Conservation (phyloP, 2,888 invertebrate species). For the Hyles lineata region DNA sequence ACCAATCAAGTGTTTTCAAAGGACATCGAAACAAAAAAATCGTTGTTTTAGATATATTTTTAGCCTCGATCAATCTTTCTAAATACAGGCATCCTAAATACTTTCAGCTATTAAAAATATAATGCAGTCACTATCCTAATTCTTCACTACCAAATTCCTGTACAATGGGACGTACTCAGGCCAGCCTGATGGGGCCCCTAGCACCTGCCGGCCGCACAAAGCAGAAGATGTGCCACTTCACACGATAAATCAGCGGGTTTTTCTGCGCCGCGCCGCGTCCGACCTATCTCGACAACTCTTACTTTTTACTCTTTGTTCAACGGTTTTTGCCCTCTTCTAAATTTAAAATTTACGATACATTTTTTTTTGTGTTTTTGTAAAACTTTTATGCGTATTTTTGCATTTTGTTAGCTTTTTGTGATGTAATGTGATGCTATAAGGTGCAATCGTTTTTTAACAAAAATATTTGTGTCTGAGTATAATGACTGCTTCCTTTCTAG, state of each 20-base stretch:
- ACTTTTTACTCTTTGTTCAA: slow-evolving; percentile 14
- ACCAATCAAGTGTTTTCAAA: too few relatives aligned
- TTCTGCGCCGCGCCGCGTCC: slow-evolving; percentile 34
- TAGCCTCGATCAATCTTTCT: too few relatives aligned
- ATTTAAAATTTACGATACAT: slow-evolving; percentile 22
- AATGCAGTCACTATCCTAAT: too few relatives aligned
- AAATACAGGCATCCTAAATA: too few relatives aligned
- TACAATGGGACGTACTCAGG: background rate
- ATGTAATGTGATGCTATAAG: too few relatives aligned
- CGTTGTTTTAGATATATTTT: too few relatives aligned
- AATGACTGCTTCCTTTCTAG: too few relatives aligned
- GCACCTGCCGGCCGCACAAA: slow-evolving; percentile 40
- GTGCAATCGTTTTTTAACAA: too few relatives aligned
- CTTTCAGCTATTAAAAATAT: too few relatives aligned
- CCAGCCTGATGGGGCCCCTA: slow-evolving; percentile 7
- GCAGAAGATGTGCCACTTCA: slow-evolving; percentile 43
- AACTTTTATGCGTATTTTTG: background rate
- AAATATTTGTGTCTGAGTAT: too few relatives aligned
- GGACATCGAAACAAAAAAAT: too few relatives aligned
- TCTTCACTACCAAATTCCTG: too few relatives aligned
- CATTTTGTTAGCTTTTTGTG: background rate
- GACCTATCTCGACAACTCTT: slow-evolving; percentile 13
- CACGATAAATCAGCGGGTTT: slow-evolving; percentile 47
- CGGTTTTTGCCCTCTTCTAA: slow-evolving; percentile 24
- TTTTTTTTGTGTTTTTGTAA: slow-evolving; percentile 16